phyloP scores from a whole-genome alignment of 2,113 vertebrate species.

The Antechinus flavipes region DNA sequence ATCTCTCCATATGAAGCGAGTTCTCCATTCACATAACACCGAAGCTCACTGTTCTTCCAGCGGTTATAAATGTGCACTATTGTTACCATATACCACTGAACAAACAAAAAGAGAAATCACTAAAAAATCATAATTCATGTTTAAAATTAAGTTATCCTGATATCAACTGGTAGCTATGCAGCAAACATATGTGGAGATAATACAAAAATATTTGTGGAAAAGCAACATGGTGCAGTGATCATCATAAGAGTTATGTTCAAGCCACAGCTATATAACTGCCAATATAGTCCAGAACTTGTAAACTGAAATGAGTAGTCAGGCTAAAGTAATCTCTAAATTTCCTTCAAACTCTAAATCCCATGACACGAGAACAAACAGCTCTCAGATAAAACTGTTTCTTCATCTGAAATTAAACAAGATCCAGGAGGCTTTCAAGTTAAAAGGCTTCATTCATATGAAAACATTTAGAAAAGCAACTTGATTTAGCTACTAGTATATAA shows the following conservation, averaged over 20 bases:
- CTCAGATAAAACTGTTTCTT: background rate
- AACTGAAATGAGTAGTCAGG: background rate
- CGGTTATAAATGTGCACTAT: constrained; percentile 97
- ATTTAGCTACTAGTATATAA: background rate
- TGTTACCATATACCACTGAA: constrained; percentile 99
- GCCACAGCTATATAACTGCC: background rate
- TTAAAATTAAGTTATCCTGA: background rate
- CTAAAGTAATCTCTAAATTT: background rate
- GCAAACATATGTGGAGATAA: background rate
- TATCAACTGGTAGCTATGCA: background rate
- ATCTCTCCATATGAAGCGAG: constrained; percentile 97
- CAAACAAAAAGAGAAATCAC: constrained; percentile 4
- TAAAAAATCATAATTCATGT: constrained; percentile 43
- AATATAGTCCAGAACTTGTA: background rate
- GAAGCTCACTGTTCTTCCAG: constrained; percentile 99
- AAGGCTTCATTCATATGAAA: background rate
- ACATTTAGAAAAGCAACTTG: background rate
- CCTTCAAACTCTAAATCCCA: background rate
- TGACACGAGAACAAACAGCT: background rate
- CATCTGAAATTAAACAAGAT: background rate
- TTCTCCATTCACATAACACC: constrained; percentile 97
- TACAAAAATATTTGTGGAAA: background rate
- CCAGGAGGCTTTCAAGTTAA: background rate
- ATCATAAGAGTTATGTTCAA: background rate
- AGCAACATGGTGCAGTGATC: background rate